Evolutionary conservation across 2,797 vertebrate genomes (phyloP).

Genomic region (Babyrousa celebensis): DNA sequence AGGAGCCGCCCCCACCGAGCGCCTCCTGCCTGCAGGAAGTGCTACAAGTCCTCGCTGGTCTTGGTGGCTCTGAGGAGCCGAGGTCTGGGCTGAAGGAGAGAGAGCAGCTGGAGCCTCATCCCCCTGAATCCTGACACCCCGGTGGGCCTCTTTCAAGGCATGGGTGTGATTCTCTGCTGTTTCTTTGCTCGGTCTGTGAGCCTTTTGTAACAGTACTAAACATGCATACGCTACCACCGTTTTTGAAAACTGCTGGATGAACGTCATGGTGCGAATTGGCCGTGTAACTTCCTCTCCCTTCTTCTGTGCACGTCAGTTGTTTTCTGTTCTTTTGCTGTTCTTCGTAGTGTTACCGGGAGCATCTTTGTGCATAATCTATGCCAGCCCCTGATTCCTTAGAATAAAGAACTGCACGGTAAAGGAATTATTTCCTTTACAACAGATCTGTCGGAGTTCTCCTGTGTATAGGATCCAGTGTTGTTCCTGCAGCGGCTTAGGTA

Average conservation of each 20-base stretch:
- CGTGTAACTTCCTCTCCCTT: background rate
- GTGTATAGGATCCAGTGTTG: no score
- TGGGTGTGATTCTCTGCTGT: background rate
- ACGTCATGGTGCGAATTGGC: background rate
- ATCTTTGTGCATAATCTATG: background rate
- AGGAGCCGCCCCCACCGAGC: background rate
- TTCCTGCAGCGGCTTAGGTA: no score
- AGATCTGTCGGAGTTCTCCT: background rate
- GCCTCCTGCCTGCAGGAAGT: background rate
- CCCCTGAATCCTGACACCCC: background rate
- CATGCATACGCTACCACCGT: background rate
- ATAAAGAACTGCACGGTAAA: slow-evolving; percentile 15
- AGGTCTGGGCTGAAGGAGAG: background rate
- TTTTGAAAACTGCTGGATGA: slow-evolving; percentile 23
- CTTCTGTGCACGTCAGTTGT: background rate
- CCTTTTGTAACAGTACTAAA: background rate
- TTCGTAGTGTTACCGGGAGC: background rate
- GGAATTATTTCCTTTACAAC: slow-evolving; percentile 53
- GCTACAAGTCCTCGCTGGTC: background rate
- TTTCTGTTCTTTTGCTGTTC: background rate
- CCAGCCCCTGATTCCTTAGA: slow-evolving; percentile 14
- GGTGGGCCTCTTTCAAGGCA: background rate
- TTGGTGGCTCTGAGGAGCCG: background rate
- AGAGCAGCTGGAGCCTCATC: background rate
- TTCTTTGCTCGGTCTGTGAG: slow-evolving; percentile 3